Conservation (phyloP, 2,797 vertebrate genomes). For the Chrosomus eos region DNA sequence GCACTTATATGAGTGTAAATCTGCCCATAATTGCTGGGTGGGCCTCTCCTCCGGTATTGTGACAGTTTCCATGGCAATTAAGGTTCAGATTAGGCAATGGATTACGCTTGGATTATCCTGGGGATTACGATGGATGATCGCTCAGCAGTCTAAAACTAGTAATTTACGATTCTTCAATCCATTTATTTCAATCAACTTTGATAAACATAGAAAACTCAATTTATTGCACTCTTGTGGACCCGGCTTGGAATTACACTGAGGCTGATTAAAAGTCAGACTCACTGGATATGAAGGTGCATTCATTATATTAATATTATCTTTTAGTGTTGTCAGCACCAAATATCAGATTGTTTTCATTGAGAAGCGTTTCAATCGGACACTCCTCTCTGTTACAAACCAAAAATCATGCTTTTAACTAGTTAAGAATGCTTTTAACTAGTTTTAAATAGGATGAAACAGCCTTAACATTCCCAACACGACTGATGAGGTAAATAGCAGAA, state of each 20-base stretch:
- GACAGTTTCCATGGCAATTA: slow-evolving; percentile 57
- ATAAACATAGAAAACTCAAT: slow-evolving; percentile 30
- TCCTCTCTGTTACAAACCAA: too few relatives aligned
- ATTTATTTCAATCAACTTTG: slow-evolving; percentile 45
- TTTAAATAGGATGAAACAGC: too few relatives aligned
- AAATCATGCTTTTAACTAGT: too few relatives aligned
- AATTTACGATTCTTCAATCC: slow-evolving; percentile 45
- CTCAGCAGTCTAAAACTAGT: slow-evolving; percentile 47
- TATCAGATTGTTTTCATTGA: slow-evolving; percentile 15
- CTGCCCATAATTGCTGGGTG: slow-evolving; percentile 47
- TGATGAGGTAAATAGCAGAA: too few relatives aligned
- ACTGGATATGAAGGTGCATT: neutral
- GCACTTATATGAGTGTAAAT: slow-evolving; percentile 34
- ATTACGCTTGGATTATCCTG: slow-evolving; percentile 53
- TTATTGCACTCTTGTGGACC: slow-evolving; percentile 49
- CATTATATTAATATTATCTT: neutral
- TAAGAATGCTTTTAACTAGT: too few relatives aligned
- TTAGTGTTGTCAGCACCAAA: neutral
- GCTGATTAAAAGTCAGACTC: neutral
- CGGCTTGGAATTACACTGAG: neutral
- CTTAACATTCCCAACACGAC: too few relatives aligned
- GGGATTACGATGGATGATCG: slow-evolving; percentile 56
- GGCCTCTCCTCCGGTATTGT: slow-evolving; percentile 41
- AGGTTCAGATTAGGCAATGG: slow-evolving; percentile 53
- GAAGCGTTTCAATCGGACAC: too few relatives aligned